These are phyloP conservation scores for Urocolius indicus DNA, from an alignment of 2,113 vertebrate genomes.

Conservation along the genomic window DNA sequence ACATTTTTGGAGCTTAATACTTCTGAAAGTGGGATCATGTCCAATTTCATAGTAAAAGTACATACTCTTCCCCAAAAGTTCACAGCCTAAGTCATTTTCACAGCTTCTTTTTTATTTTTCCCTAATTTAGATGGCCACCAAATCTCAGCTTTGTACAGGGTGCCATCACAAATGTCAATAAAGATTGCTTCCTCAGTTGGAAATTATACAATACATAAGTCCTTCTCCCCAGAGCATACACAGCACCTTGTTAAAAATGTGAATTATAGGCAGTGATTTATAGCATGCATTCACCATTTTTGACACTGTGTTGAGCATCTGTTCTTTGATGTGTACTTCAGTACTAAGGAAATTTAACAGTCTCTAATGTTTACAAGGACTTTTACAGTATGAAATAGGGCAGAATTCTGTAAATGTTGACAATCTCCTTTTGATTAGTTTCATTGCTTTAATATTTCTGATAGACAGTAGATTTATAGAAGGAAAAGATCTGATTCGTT, in stretches of 20 bases:
- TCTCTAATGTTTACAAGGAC: not conserved
- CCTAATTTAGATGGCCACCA: not conserved
- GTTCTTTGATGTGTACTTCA: not conserved
- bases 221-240: not conserved
- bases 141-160: not conserved
- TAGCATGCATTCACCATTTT: not conserved
- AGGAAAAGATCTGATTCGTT: not conserved
- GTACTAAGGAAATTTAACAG: not conserved
- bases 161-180: not conserved
- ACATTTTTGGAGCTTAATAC: not conserved
- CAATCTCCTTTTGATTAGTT: slow-evolving; percentile 12
- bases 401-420: not conserved
- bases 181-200: not conserved
- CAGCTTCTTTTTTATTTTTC: not conserved
- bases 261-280: not conserved
- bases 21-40: not conserved
- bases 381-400: not conserved
- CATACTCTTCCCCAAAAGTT: not conserved
- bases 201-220: not conserved
- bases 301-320: slow-evolving; percentile 3
- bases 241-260: not conserved
- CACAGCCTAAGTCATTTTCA: not conserved
- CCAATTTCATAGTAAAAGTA: fast-evolving
- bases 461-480: not conserved
- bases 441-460: not conserved